Base-by-base conservation (phyloP, 2,888 invertebrate genomes). In the Phrixothrix hirtus region DNA sequence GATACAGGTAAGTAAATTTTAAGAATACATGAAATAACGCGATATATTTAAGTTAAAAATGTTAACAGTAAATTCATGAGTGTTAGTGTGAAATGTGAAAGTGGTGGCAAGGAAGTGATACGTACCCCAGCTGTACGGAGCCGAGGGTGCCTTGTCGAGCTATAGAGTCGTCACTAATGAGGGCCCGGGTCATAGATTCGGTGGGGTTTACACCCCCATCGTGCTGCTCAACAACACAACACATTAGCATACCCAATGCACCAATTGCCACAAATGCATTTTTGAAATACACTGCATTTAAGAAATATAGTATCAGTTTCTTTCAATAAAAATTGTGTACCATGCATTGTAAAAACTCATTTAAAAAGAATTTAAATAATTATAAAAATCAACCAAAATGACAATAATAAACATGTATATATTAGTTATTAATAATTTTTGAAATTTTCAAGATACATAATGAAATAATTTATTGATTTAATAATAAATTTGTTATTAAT, bases 91-190 rank as follows among this genome's bases (percentile, higher is more conserved):
- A 42, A 35, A 45, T 54, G 45, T 47, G 36, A 41, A 39, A 43
- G 46, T 26, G 50, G 46, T 52, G 54, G 52, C 63, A 63, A 57
- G 63, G 64, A 68, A 66, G 67, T 75, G 73, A 85, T 87, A 92
- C 92, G 83, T 92, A 93, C 92, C 93, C 93, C 81, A 94, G 85
- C 81, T 93, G 93, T 79, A 93, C 92, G 79, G 92, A 92, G 80
- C 92, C 92, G 80, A 89, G 82, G 74, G 83, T 85, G 80, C 89
- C 87, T 82, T 87, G 86, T 81, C 89, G 88, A 80, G 88, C 82
- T 74, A 83, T 81, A 76, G 81, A 87, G 84, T 93, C 92, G 82
- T 93, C 93, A 80, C 89, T 89, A 79, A 93, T 93, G 82, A 93
- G 87, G 80, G 92, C 92, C 79, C 92, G 88, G 79, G 93, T 92